Base-by-base conservation (phyloP, 2,888 invertebrate genomes). In the Amiota mariae region DNA sequence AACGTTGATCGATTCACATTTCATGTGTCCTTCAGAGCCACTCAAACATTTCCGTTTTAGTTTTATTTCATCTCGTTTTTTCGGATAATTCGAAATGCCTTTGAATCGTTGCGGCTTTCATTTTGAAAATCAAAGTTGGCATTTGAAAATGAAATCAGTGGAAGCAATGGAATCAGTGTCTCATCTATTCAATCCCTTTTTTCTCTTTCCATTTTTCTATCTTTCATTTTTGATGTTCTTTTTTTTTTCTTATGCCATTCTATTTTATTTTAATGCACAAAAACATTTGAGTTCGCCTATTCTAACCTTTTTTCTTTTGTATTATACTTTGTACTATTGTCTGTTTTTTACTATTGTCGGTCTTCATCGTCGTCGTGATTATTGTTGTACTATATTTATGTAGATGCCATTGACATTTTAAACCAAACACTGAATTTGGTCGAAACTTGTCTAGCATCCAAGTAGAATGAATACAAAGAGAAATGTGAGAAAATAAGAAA, bases 361-460 rank as follows among this genome's bases (percentile, higher is more conserved):
- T n/a, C n/a, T n/a, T n/a, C n/a, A n/a, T 2, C 83, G 74, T 77
- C 78, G 86, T 79, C 85, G 78, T 85, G 82, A 81, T n/a, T 56
- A 11, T 18, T 56, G n/a, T 46, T 66, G 36, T 36, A 36, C 36
- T 6, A 36, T 15, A 66, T 46, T 47, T 66, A 24, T 66, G 48
- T 47, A 47, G 8, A 15, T 66, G 46, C 15, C 66, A 47, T 70
- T 57, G 46, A 15, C 57, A 57, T 54, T 70, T 70, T 47, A 46
- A 70, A 12, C 10, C 15, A 8, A 36, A 46, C 75, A 74, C 79
- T 36, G 36, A 36, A 78, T 78, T 77, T 78, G 80, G 74, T 77
- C 20, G 20, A 59, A 20, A 20, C n/a, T 18, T 15, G 18, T 59
- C 12, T 20, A 15, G 18, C 59, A 59, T 11, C 75, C 78, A 77